Evolutionary conservation across 1,140 invertebrate species (phyloP), one percentile per base, ranked within the genome.

Genomic region (Zaprionus ornatus): DNA sequence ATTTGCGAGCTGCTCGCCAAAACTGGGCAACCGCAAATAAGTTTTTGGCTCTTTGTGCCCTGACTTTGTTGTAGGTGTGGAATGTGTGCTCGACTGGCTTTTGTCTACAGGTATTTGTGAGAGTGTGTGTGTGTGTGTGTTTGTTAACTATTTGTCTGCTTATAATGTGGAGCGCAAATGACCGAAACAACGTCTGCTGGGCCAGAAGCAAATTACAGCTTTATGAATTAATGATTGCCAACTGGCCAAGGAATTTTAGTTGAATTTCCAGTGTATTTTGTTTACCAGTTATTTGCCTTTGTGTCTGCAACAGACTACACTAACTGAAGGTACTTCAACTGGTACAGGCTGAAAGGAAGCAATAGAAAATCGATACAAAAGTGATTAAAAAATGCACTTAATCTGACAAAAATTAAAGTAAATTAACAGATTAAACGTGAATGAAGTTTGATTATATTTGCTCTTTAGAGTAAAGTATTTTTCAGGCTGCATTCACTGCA

Each of bases 11-110:
- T 67, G 27, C 63, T 45, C 56, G 67, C 55, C 61, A 67, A 69
- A 66, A 82, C 62, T 69, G 78, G 67, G 75, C 80, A 79, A 82
- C 82, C 82, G 65, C 82, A 79, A 82, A 78, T 85, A 75, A 86
- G 79, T 82, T 82, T 76, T 77, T 76, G 68, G 63, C 72, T 79
- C 64, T 79, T 77, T 85, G 56, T 79, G 32, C 64, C 65, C 55
- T 32, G 64, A 62, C 59, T 68, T 69, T 71, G 67, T 75, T 78
- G 66, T 67, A 65, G 66, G 74, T 56, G 61, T 75, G 64, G 59
- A 55, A n/a, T 23, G 48, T 42, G 27, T 56, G 54, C 40, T 68
- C 21, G 55, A 23, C 42, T 57, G 62, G 32, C 54, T 27, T 50
- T 32, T 55, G 10, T 45, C 7, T 48, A 45, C 35, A 56, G 25